phyloP scores from a whole-genome alignment of 2,888 invertebrate species.

The Tethea ocularis region DNA sequence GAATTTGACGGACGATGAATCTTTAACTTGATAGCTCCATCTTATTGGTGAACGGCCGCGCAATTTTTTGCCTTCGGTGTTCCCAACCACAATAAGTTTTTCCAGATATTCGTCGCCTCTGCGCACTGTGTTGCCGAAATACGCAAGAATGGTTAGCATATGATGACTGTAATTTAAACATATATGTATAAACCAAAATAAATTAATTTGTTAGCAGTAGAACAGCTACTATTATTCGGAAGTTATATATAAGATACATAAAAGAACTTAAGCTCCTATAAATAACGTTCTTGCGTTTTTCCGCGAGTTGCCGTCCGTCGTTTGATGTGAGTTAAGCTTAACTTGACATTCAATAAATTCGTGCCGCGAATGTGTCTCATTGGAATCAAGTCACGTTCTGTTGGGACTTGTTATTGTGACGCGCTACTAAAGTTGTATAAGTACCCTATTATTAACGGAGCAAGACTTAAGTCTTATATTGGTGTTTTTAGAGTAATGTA shows the following conservation, averaged over 20 bases:
- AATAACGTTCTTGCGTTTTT: background rate
- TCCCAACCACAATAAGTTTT: no score
- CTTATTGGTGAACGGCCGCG: no score
- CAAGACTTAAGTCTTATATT: background rate
- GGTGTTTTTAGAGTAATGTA: background rate
- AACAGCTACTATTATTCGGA: background rate
- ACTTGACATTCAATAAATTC: background rate
- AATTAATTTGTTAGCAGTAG: no score
- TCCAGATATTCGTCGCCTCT: no score
- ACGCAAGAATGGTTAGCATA: no score
- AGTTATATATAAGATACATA: background rate
- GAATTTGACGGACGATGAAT: no score
- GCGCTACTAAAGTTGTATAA: background rate
- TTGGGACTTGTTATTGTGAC: background rate
- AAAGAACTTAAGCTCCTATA: background rate
- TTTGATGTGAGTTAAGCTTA: background rate
- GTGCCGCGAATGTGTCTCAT: background rate
- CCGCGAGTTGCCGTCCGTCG: background rate
- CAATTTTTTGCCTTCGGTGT: no score
- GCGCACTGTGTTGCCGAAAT: no score
- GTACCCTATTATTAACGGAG: background rate
- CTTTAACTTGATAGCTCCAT: no score
- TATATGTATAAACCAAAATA: no score
- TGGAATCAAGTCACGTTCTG: background rate
- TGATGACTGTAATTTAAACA: no score